Evolutionary conservation across 2,797 vertebrate species (phyloP), one percentile per base, ranked within the genome.

Genomic region (Menidia menidia): DNA sequence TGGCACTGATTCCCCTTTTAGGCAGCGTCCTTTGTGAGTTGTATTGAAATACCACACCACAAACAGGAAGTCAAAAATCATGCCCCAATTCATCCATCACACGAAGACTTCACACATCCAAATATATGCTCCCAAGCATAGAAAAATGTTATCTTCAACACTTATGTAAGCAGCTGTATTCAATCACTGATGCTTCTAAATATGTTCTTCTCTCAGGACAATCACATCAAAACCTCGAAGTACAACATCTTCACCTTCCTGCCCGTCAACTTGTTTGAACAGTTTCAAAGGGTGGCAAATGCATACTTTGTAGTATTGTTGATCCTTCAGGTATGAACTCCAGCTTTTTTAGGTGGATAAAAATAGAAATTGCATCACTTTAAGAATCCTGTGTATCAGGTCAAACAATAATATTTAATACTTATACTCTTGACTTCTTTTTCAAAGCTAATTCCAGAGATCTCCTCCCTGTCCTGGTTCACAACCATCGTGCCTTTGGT

Each of bases 221-320:
- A 97, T 90, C 88, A 72, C 71, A 96, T 97, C 87, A 95, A 95
- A 82, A 96, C 96, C 13, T 96, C 94, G 42, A 96, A 96, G 74
- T 97, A 96, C 89, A 96, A 92, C 78, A 11, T 96, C 75, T 83
- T 96, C 74, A 96, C 95, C 79, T 97, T 97, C 86, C 88, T 97
- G 88, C 96, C 96, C 57, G 86, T 96, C 73, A 97, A 97, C 84
- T 77, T 97, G 89, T 96, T 97, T 75, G 96, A 97, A 87, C 96
- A 97, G 87, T 96, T 96, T 81, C 95, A 96, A 87, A 92, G 95
- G 52, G 94, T 95, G 72, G 96, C 96, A 10, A 97, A 96, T 44
- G 90, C 88, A 39, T 96, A 95, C 88, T 96, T 96, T 70, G 75
- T 95, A 58, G 93, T 90, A 7, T 91, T 96, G 64, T 72, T 92